These are phyloP conservation scores for Zaprionus lachaisei DNA, from an alignment of 1,140 invertebrate species.

Conservation along the genomic window DNA sequence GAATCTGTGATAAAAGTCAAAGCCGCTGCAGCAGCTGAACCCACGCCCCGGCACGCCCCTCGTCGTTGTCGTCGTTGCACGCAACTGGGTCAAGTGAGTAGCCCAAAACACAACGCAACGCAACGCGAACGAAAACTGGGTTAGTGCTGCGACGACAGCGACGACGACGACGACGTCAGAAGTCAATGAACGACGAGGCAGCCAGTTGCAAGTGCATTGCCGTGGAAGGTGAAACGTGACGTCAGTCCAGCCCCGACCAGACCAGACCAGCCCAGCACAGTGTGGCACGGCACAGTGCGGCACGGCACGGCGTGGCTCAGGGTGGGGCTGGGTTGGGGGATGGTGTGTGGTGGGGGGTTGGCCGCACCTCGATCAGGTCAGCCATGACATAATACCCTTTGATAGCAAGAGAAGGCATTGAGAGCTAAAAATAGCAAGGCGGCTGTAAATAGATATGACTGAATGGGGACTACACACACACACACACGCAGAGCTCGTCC, in stretches of 20 bases:
- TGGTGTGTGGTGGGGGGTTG: not conserved
- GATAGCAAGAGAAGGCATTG: conserved; percentile 68
- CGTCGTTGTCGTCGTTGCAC: conserved; percentile 14
- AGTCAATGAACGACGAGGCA: conserved; percentile 65
- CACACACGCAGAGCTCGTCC: conserved; percentile 23
- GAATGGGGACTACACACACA: conserved; percentile 15
- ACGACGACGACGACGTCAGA: conserved; percentile 36
- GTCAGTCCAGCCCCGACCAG: conserved; percentile 43
- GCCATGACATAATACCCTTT: conserved; percentile 79
- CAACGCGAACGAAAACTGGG: conserved; percentile 68
- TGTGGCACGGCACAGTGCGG: not conserved
- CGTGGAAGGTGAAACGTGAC: conserved; percentile 79
- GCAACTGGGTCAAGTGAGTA: conserved; percentile 65
- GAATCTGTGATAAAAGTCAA: conserved; percentile 56
- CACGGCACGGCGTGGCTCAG: not conserved
- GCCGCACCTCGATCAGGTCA: conserved; percentile 54
- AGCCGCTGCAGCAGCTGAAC: conserved; percentile 24
- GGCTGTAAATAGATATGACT: conserved; percentile 58
- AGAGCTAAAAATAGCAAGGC: conserved; percentile 62
- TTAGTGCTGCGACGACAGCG: conserved; percentile 51
- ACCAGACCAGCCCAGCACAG: not conserved
- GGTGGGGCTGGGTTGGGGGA: not conserved
- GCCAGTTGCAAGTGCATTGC: conserved; percentile 61
- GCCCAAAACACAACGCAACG: conserved; percentile 50
- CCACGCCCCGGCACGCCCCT: conserved; percentile 5